phyloP scores from a whole-genome alignment of 2,888 invertebrate species.

The Congeria kusceri region DNA sequence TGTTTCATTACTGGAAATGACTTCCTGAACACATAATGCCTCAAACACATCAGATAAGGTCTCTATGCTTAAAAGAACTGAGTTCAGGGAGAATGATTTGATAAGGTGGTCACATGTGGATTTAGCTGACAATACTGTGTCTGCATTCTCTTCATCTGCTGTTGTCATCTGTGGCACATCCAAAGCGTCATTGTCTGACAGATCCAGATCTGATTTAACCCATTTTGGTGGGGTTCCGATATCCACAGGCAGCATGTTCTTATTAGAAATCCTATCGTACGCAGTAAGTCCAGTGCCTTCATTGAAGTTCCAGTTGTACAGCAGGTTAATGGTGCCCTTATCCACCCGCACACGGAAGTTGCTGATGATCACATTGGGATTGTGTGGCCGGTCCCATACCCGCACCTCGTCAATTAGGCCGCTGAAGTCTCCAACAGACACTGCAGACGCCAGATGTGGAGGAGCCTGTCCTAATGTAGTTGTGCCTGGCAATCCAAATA shows the following conservation, averaged over 20 bases:
- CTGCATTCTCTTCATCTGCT: conserved; percentile 35
- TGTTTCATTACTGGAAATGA: conserved; percentile 38
- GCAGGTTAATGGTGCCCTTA: conserved; percentile 65
- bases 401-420: conserved; percentile 74
- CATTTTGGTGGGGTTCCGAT: conserved; percentile 64
- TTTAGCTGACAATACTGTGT: conserved; percentile 25
- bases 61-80: conserved; percentile 36
- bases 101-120: conserved; percentile 57
- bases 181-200: conserved; percentile 42
- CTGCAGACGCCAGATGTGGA: conserved; percentile 44
- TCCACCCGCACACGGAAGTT: conserved; percentile 66
- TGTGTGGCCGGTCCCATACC: conserved; percentile 73
- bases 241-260: conserved; percentile 64
- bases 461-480: conserved; percentile 67
- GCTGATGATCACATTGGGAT: conserved; percentile 66
- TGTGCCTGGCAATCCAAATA: conserved; percentile 66
- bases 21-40: conserved; percentile 59
- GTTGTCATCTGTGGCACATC: conserved; percentile 39
- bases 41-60: conserved; percentile 34
- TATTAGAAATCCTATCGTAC: conserved; percentile 48
- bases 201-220: conserved; percentile 67
- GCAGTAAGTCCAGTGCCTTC: conserved; percentile 65
- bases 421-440: conserved; percentile 59
- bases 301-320: conserved; percentile 71
- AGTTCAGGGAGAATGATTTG: conserved; percentile 33